Conservation (phyloP, 2,888 invertebrate genomes). For the Tryphoninae sp. region DNA sequence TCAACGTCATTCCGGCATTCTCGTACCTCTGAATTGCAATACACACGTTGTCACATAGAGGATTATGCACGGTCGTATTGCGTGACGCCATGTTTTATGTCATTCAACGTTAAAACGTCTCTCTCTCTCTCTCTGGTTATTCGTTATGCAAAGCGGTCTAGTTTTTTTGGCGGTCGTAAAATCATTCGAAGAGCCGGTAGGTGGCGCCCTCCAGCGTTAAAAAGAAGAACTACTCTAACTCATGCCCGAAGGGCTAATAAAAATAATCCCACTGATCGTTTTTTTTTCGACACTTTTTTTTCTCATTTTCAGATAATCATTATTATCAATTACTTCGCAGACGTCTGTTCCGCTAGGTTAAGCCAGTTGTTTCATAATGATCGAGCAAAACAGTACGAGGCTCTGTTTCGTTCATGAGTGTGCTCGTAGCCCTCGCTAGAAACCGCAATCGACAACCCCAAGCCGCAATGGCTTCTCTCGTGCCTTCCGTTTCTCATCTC, state of each 20-base stretch:
- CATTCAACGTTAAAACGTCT: not conserved
- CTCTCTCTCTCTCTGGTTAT: too few relatives aligned
- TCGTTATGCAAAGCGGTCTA: not conserved
- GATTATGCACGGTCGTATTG: too few relatives aligned
- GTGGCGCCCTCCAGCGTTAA: not conserved
- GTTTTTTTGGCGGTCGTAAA: not conserved
- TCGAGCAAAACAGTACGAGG: conserved; percentile 31
- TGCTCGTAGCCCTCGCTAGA: conserved; percentile 60
- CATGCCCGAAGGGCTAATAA: too few relatives aligned
- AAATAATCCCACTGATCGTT: too few relatives aligned
- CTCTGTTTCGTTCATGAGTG: conserved; percentile 49
- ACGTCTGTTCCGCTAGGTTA: not conserved
- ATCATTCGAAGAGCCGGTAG: not conserved
- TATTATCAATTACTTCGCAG: not conserved
- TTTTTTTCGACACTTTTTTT: not conserved
- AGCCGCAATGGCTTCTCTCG: conserved; percentile 55
- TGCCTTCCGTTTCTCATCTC: conserved; percentile 1
- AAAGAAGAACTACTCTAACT: not conserved
- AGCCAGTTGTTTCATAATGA: conserved; percentile 36
- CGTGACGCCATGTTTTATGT: not conserved
- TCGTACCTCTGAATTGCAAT: conserved; percentile 3
- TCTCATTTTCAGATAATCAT: not conserved
- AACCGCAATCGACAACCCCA: conserved; percentile 65
- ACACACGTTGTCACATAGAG: not conserved
- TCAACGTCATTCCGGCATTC: conserved; percentile 26